Base-by-base conservation (phyloP, 2,797 vertebrate genomes). In the Balearica regulorum region DNA sequence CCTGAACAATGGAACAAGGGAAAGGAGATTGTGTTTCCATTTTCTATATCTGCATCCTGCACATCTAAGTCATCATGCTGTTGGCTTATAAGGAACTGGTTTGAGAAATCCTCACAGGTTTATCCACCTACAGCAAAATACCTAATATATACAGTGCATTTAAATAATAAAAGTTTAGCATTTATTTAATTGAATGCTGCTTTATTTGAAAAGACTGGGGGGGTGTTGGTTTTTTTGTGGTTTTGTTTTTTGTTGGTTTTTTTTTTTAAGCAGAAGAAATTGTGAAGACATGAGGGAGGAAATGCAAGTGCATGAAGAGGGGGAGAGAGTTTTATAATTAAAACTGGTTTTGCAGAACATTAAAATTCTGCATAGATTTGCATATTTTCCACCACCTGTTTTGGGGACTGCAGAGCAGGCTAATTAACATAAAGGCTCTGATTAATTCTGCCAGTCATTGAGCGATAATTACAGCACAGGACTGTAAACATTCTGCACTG, bases 361-460 rank as follows among this genome's bases (percentile, higher is more conserved):
- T 99, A 99, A 99, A 99, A 99, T 99, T 99, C 99, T 99, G 99
- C 99, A 99, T 99, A 98, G 98, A 99, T 99, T 99, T 99, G 99
- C 99, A 99, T 99, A 99, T 99, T 99, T 98, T 98, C 98, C 94
- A 98, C 99, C 99, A 99, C 99, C 99, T 99, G 99, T 99, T 99
- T 99, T 98, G 98, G 99, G 98, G 99, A 99, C 99, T 98, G 98
- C 98, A 98, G 98, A 98, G 98, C 97, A 94, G 98, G 98, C 98
- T 99, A 99, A 99, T 99, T 99, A 99, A 98, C 99, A 99, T 99
- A 99, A 98, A 98, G 97, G 98, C 98, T 98, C 98, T 99, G 99
- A 99, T 99, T 99, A 99, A 99, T 99, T 99, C 97, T 98, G 98
- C 98, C 98, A 98, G 98, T 98, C 98, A 98, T 75, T 97, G 97